Percentiles rank a stretch among this genome's conserved stretches.
These are phyloP conservation scores for Mactromeris polynyma DNA, from an alignment of 2,888 invertebrate genomes.

Conservation along the genomic window DNA sequence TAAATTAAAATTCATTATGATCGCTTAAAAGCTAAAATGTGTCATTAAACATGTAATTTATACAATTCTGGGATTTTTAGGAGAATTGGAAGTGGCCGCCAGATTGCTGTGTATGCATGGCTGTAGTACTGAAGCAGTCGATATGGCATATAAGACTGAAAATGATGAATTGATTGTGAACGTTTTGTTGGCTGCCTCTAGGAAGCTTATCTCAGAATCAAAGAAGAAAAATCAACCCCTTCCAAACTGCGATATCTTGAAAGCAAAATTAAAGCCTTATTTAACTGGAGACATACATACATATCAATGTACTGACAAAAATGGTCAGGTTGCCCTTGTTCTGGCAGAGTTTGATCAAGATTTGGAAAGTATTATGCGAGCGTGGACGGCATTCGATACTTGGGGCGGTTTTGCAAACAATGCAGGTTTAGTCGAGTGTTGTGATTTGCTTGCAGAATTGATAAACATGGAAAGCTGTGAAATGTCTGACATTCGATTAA, in stretches of 20 bases:
- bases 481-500: not conserved
- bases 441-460: constrained; percentile 61
- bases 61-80: constrained; percentile 48
- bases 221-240: not conserved
- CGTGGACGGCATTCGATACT: constrained; percentile 69
- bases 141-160: constrained; percentile 64
- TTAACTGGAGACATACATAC: constrained; percentile 61
- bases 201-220: constrained; percentile 64
- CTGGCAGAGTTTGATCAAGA: constrained; percentile 53
- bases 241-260: not conserved
- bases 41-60: no score
- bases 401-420: constrained; percentile 62
- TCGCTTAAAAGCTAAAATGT: no score
- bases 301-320: constrained; percentile 60
- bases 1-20: no score
- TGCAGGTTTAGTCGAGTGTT: constrained; percentile 74
- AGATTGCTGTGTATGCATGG: constrained; percentile 72
- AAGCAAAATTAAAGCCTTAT: constrained; percentile 30
- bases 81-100: constrained; percentile 66
- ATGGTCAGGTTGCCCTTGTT: constrained; percentile 61
- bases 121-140: constrained; percentile 62
- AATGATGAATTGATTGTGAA: constrained; percentile 69
- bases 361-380: constrained; percentile 50
- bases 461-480: constrained; percentile 31
- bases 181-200: constrained; percentile 67